These are phyloP conservation scores for Pinna nobilis DNA, from an alignment of 1,140 invertebrate species.

Conservation along the genomic window DNA sequence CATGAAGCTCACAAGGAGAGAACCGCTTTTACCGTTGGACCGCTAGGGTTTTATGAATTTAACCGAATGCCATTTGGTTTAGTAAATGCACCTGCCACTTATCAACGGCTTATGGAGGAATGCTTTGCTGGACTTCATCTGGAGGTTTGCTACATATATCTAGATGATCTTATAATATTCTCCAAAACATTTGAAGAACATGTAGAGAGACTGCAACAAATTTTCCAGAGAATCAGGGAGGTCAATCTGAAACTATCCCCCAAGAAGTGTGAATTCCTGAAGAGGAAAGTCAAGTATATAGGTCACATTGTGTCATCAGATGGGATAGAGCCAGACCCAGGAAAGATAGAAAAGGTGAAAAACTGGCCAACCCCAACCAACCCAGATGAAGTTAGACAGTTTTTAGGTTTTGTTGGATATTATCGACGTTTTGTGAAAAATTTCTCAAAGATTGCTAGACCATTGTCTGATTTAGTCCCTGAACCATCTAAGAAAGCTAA, in stretches of 20 bases:
- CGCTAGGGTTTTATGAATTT: constrained; percentile 40
- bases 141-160: constrained; percentile 22
- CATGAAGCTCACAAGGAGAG: constrained; percentile 59
- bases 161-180: constrained; percentile 49
- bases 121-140: constrained; percentile 28
- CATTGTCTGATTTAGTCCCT: constrained; percentile 37
- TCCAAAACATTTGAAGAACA: constrained; percentile 29
- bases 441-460: constrained; percentile 50
- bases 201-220: constrained; percentile 19
- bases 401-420: constrained; percentile 59
- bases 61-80: constrained; percentile 44
- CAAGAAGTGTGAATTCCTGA: constrained; percentile 68
- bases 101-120: constrained; percentile 54
- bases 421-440: constrained; percentile 47
- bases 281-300: constrained; percentile 48
- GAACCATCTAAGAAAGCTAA: constrained; percentile 20
- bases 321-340: constrained; percentile 52
- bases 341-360: constrained; percentile 57
- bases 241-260: too few species aligned
- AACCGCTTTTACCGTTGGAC: constrained; percentile 55
- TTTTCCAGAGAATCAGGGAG: constrained; percentile 35
- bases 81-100: constrained; percentile 44
- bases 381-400: constrained; percentile 51
- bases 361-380: constrained; percentile 58
- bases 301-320: constrained; percentile 54